Evolutionary conservation across 2,888 invertebrate species (phyloP), one percentile per base, ranked within the genome.

Genomic region (Nephrocerus scutellatus): DNA sequence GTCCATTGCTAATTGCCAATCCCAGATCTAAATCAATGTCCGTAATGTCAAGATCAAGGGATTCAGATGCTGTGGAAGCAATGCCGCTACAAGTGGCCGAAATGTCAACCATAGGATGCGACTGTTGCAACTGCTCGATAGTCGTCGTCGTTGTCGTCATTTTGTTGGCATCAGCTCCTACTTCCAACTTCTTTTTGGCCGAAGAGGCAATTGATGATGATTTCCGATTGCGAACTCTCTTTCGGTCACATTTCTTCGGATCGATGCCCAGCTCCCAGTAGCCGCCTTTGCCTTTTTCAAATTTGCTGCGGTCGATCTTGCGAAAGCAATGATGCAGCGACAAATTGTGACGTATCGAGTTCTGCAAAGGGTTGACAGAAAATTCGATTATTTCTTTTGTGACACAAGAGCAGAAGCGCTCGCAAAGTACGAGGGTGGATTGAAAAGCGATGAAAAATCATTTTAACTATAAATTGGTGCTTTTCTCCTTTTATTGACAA

Each of bases 221-320:
- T 32, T 60, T 62, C 1, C 60, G 52, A 46, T 65, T 65, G 4
- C 68, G 56, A 19, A 68, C 59, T 8, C 68, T 58, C 35, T 67
- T 68, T 12, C 58, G 59, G 37, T 66, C 60, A 28, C 60, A 62
- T 50, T 68, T 68, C 16, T 58, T 61, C 3, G 57, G 56, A 50
- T 68, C 68, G 3, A 68, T 58, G 0, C 66, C 64, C 12, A 68
- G 44, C 33, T 68, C 66, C 68, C 68, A 68, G 26, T 66, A 68
- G 10, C 68, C 68, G 3, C 68, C 68, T 44, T 68, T 68, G 1
- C 68, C 68, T 21, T 64, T 68, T 34, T 68, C 68, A 33, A 61
- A 61, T 25, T 68, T 65, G 26, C 62, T 63, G 2, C 64, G 59
- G 28, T 65, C 58, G 6, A 63, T 59, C 53, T 63, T 68, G 3